Evolutionary conservation across 2,113 vertebrate genomes (phyloP).

Genomic region (Kryptolebias marmoratus): DNA sequence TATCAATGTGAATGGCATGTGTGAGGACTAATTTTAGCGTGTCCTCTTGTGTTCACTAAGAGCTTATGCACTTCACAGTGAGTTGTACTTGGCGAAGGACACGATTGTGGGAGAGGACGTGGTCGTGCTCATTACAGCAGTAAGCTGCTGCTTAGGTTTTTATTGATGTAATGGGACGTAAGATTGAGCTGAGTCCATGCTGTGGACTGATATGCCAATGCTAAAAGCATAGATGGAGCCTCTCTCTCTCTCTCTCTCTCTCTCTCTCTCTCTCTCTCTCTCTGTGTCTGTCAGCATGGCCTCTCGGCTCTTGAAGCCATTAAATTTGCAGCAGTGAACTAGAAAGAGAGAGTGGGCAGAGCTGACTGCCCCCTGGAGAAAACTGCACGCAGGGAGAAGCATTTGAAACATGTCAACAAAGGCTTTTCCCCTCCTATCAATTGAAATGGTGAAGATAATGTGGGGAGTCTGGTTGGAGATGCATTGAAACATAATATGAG

Average conservation of each 20-base stretch:
- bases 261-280: not conserved
- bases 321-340: conserved; percentile 67
- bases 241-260: conserved; percentile 24
- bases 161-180: conserved; percentile 66
- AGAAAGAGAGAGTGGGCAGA: conserved; percentile 42
- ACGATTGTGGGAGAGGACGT: conserved; percentile 60
- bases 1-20: conserved; percentile 42
- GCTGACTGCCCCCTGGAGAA: conserved; percentile 65
- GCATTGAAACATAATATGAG: conserved; percentile 34
- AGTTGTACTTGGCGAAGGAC: conserved; percentile 44
- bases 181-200: conserved; percentile 48
- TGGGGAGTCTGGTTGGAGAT: conserved; percentile 29
- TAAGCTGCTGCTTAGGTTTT: conserved; percentile 67
- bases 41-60: conserved; percentile 41
- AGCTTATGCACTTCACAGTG: conserved; percentile 57
- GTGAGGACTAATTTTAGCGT: conserved; percentile 62
- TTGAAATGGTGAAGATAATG: conserved; percentile 47
- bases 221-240: conserved; percentile 62
- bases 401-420: conserved; percentile 69
- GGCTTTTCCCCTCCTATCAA: conserved; percentile 36
- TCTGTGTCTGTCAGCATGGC: conserved; percentile 41
- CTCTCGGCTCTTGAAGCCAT: conserved; percentile 66
- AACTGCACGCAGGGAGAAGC: conserved; percentile 50
- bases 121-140: conserved; percentile 67
- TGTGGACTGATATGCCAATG: conserved; percentile 50